Evolutionary conservation across 1,140 invertebrate genomes (phyloP).

Genomic region (Uloborus diversus): DNA sequence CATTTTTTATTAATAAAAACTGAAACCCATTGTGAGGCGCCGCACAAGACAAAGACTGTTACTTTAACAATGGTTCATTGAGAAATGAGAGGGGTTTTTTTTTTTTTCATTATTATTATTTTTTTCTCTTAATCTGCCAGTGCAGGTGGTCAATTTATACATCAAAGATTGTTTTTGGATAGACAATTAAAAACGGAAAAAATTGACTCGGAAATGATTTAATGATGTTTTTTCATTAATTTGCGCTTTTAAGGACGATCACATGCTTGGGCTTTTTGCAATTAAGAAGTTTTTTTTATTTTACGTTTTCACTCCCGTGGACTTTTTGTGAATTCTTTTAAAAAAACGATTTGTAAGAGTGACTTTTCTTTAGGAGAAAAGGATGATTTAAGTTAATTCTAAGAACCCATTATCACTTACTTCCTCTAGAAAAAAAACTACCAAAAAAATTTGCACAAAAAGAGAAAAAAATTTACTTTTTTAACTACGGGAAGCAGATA

Average conservation of each 20-base stretch:
- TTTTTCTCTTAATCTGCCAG: not conserved
- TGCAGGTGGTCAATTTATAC: not conserved
- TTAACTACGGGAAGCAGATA: no score
- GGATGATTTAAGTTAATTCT: not conserved
- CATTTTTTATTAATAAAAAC: not conserved
- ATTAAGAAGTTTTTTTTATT: not conserved
- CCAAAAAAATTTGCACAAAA: not conserved
- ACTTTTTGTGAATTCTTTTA: not conserved
- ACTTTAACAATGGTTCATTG: not conserved
- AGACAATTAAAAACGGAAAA: not conserved
- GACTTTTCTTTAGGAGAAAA: not conserved
- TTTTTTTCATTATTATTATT: not conserved
- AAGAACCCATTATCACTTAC: not conserved
- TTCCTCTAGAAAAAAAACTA: not conserved
- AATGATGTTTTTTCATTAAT: not conserved
- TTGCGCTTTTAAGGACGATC: not conserved
- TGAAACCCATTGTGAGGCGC: not conserved
- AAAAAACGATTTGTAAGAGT: not conserved
- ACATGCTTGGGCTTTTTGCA: not conserved
- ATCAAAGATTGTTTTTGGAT: not conserved
- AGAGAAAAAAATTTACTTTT: no score
- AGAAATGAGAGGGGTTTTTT: not conserved
- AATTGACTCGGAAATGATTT: slow-evolving; percentile 13
- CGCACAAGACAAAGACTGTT: not conserved
- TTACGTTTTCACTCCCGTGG: not conserved